Conservation (phyloP, 2,113 vertebrate species). For the Periophthalmus modestus region DNA sequence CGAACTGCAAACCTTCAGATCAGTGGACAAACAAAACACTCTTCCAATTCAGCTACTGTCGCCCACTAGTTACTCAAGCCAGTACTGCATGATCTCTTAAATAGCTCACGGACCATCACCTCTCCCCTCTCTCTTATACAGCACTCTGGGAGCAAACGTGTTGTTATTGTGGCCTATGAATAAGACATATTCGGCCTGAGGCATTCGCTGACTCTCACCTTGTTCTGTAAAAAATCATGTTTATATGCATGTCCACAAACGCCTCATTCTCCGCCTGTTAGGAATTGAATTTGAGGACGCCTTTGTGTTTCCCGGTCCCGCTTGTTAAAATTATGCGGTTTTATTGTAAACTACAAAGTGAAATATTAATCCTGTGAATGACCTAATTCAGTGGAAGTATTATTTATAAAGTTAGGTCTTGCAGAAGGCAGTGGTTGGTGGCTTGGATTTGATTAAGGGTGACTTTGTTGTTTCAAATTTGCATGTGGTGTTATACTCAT, state of each 20-base stretch:
- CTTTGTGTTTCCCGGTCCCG: not conserved
- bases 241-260: slow-evolving; percentile 21
- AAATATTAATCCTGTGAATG: slow-evolving; percentile 29
- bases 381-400: slow-evolving; percentile 26
- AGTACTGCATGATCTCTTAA: not conserved
- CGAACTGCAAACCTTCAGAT: no score
- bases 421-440: slow-evolving; percentile 18
- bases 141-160: slow-evolving; percentile 32
- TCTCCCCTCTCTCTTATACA: slow-evolving; percentile 1
- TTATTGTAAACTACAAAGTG: slow-evolving; percentile 4
- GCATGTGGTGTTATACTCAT: not conserved
- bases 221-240: slow-evolving; percentile 34
- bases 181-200: slow-evolving; percentile 44
- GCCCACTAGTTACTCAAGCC: not conserved
- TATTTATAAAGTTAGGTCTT: slow-evolving; percentile 20
- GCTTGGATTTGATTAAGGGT: slow-evolving; percentile 10
- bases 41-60: no score
- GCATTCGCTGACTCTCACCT: slow-evolving; percentile 43
- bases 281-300: not conserved
- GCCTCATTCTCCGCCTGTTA: not conserved
- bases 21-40: no score
- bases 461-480: slow-evolving; percentile 5
- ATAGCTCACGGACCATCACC: not conserved
- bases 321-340: not conserved
- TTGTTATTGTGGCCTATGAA: slow-evolving; percentile 62